These are phyloP conservation scores for Asbolus verrucosus DNA, from an alignment of 1,140 invertebrate genomes.

Conservation along the genomic window DNA sequence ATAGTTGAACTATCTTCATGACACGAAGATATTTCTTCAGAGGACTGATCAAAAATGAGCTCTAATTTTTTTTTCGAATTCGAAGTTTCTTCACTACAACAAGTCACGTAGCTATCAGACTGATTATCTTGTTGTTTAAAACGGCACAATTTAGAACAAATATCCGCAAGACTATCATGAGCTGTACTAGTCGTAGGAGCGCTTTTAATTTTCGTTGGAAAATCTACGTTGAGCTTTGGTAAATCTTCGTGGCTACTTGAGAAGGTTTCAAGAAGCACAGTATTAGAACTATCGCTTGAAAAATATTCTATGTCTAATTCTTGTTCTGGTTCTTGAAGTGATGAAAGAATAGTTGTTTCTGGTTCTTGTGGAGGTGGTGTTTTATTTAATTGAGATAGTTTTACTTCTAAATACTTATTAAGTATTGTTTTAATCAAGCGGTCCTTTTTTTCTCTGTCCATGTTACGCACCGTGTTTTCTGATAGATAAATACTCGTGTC, in stretches of 20 bases:
- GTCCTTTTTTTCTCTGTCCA: slow-evolving; percentile 9
- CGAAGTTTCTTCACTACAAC: slow-evolving; percentile 5
- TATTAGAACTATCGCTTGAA: slow-evolving; percentile 7
- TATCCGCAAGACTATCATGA: slow-evolving; percentile 15
- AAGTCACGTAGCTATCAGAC: slow-evolving; percentile 20
- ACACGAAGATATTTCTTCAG: slow-evolving; percentile 3
- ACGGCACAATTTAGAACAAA: slow-evolving; percentile 17
- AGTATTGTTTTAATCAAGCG: slow-evolving; percentile 10
- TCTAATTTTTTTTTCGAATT: slow-evolving; percentile 11
- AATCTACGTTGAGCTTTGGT: neutral
- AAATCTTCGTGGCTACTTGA: neutral
- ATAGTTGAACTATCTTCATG: neutral
- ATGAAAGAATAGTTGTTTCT: neutral
- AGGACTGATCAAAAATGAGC: slow-evolving; percentile 11
- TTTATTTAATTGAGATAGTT: slow-evolving; percentile 3
- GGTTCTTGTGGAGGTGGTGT: neutral
- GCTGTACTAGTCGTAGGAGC: slow-evolving; percentile 19
- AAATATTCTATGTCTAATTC: neutral
- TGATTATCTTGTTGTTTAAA: slow-evolving; percentile 13
- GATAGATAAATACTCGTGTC: no score
- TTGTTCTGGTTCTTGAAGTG: neutral
- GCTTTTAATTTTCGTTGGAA: slow-evolving; percentile 12
- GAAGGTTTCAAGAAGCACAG: neutral
- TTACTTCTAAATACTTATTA: slow-evolving; percentile 4
- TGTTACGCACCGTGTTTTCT: neutral